phyloP scores from a whole-genome alignment of 2,888 invertebrate species.

The Eupithecia vulgata region DNA sequence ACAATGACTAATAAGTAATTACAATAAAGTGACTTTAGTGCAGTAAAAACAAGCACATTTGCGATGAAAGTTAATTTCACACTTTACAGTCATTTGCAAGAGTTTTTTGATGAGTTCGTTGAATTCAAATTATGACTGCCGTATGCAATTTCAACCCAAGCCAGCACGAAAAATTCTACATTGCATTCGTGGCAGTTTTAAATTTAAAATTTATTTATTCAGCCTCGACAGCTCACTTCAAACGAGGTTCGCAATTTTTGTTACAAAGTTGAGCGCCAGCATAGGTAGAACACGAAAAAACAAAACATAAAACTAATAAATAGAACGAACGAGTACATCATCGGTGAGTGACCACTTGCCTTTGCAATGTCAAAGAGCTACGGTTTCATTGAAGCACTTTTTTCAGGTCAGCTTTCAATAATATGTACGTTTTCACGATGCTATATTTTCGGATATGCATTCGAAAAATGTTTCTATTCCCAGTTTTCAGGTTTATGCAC shows the following conservation, averaged over 20 bases:
- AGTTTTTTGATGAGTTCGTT: not conserved
- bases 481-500: not conserved
- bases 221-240: slow-evolving; percentile 27
- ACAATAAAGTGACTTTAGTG: not conserved
- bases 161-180: slow-evolving; percentile 17
- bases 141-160: not conserved
- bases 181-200: slow-evolving; percentile 13
- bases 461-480: not conserved
- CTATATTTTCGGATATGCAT: not conserved
- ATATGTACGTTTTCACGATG: not conserved
- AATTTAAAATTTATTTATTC: slow-evolving; percentile 28
- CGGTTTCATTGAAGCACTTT: not conserved
- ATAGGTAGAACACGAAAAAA: slow-evolving; percentile 29
- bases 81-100: not conserved
- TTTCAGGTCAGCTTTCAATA: not conserved
- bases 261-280: slow-evolving; percentile 39
- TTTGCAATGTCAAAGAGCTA: not conserved
- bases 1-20: not conserved
- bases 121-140: not conserved
- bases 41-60: not conserved
- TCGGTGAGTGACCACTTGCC: slow-evolving; percentile 38
- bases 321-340: slow-evolving; percentile 35
- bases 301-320: slow-evolving; percentile 42
- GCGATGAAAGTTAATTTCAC: not conserved
- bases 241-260: slow-evolving; percentile 26